phyloP scores from a whole-genome alignment of 1,140 invertebrate genomes.

The Listronotus oregonensis region DNA sequence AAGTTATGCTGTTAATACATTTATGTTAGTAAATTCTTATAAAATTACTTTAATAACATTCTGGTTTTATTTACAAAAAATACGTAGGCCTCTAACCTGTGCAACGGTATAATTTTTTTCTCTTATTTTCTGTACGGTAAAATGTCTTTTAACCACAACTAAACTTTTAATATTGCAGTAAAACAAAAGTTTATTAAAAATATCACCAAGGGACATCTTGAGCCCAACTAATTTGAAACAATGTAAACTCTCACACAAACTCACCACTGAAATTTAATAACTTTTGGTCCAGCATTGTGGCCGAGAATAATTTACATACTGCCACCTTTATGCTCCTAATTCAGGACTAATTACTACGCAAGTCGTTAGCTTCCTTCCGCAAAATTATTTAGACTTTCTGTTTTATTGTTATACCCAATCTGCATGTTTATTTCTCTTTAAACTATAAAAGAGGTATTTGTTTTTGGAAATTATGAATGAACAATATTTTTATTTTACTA shows the following conservation, averaged over 20 bases:
- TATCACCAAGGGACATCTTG: constrained; percentile 3
- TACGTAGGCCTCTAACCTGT: too few relatives aligned
- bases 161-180: too few relatives aligned
- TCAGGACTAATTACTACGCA: constrained; percentile 6
- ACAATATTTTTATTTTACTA: too few relatives aligned
- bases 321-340: constrained; percentile 2
- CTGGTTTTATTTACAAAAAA: too few relatives aligned
- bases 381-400: constrained; percentile 1
- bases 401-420: background rate
- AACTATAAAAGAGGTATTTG: too few relatives aligned
- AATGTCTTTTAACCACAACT: too few relatives aligned
- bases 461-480: too few relatives aligned
- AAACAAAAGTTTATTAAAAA: background rate
- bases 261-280: constrained; percentile 4
- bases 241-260: background rate
- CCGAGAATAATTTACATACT: constrained; percentile 7
- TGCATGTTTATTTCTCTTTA: background rate
- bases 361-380: background rate
- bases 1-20: too few relatives aligned
- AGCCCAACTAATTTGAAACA: constrained; percentile 4
- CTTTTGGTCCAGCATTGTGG: constrained; percentile 5
- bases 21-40: too few relatives aligned
- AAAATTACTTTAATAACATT: too few relatives aligned
- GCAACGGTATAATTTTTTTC: too few relatives aligned
- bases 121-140: too few relatives aligned